phyloP scores from a whole-genome alignment of 2,888 invertebrate species.

The Cremastinae sp. region DNA sequence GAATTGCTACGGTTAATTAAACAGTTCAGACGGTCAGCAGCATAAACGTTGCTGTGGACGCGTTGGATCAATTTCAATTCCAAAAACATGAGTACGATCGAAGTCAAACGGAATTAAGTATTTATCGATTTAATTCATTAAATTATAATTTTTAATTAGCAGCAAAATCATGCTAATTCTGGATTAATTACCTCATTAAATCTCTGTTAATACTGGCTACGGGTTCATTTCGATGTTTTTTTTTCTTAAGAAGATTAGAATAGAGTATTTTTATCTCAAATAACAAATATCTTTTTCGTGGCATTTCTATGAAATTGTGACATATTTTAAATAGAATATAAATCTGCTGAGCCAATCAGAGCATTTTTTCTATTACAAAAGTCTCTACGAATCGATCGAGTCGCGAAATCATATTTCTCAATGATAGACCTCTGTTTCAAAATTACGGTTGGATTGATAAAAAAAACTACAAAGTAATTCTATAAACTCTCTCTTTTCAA shows the following conservation, averaged over 20 bases:
- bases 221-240: neutral
- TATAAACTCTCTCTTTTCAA: too few species aligned
- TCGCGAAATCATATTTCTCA: slow-evolving; percentile 16
- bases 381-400: slow-evolving; percentile 46
- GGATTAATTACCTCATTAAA: neutral
- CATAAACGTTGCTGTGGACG: slow-evolving; percentile 26
- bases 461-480: too few species aligned
- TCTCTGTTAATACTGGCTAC: neutral
- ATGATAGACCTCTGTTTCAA: slow-evolving; percentile 1
- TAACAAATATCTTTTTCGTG: neutral
- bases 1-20: slow-evolving; percentile 60
- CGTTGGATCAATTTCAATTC: slow-evolving; percentile 19
- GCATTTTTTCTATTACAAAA: slow-evolving; percentile 29
- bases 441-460: neutral
- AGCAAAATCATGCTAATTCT: neutral
- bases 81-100: neutral
- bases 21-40: slow-evolving; percentile 19
- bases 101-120: slow-evolving; percentile 16
- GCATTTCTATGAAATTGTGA: slow-evolving; percentile 73
- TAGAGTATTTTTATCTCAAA: neutral
- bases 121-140: neutral
- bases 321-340: slow-evolving; percentile 79
- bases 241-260: neutral
- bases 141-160: neutral
- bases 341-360: slow-evolving; percentile 65